Percentiles rank a stretch among this genome's conserved stretches.
phyloP scores from a whole-genome alignment of 2,113 vertebrate species.

The Lonchura striata region DNA sequence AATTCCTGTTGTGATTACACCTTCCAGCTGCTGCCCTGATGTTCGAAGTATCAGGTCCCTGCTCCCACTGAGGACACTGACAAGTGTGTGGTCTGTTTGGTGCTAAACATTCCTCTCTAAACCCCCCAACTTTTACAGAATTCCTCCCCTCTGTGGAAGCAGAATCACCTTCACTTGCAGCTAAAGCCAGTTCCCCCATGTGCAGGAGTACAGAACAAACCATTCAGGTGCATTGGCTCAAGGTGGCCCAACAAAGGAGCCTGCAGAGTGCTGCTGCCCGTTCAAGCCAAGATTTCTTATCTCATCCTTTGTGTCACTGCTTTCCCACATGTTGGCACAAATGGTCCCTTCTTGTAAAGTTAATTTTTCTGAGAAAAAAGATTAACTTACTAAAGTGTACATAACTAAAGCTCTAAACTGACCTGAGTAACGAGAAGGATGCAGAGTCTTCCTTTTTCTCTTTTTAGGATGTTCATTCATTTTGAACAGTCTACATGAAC shows the following conservation, averaged over 20 bases:
- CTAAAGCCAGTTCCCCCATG: neutral
- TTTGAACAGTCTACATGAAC: constrained; percentile 61
- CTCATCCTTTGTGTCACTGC: neutral
- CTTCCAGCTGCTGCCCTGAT: neutral
- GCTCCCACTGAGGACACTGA: neutral
- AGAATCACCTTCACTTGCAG: neutral
- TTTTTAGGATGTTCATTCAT: constrained; percentile 85
- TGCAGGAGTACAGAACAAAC: neutral
- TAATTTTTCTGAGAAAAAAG: neutral
- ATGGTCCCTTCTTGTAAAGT: neutral
- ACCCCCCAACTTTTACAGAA: neutral
- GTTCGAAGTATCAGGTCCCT: neutral
- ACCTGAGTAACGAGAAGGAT: constrained; percentile 82
- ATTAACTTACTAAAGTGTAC: neutral
- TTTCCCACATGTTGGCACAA: neutral
- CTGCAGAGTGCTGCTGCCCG: rapidly evolving
- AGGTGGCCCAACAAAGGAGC: neutral
- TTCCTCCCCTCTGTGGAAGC: neutral
- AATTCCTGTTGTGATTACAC: neutral
- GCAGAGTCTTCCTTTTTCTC: constrained; percentile 82
- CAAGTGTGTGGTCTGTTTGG: rapidly evolving
- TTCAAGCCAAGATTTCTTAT: neutral
- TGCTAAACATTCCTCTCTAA: neutral
- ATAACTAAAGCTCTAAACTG: neutral
- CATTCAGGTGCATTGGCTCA: rapidly evolving